Conservation (phyloP, 2,797 vertebrate species). For the Pogonophryne albipinna region DNA sequence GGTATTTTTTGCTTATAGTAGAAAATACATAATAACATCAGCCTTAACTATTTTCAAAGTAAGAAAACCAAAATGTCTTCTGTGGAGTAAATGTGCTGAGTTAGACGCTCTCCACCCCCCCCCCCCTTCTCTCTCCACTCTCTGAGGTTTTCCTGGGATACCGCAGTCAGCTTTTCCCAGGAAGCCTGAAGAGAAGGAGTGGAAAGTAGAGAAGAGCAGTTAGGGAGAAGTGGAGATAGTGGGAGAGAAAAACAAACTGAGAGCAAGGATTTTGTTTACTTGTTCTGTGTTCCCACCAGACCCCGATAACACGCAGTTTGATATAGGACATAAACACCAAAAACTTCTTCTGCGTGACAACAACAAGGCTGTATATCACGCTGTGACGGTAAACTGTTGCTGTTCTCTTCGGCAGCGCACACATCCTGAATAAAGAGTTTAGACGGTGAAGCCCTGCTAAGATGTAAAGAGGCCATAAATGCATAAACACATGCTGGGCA, state of each 20-base stretch:
- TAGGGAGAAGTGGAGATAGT: slow-evolving; percentile 33
- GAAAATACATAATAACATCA: slow-evolving; percentile 16
- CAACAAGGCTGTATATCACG: slow-evolving; percentile 46
- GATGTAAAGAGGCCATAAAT: slow-evolving; percentile 41
- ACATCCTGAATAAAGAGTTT: slow-evolving; percentile 21
- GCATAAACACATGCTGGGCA: neutral
- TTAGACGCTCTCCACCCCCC: slow-evolving; percentile 44
- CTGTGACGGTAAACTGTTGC: slow-evolving; percentile 25
- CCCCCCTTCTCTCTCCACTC: slow-evolving; percentile 32
- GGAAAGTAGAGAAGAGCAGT: neutral
- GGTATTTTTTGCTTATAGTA: slow-evolving; percentile 9
- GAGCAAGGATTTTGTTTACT: slow-evolving; percentile 66
- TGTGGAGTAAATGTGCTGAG: slow-evolving; percentile 67
- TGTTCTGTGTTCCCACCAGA: slow-evolving; percentile 63
- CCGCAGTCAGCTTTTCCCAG: slow-evolving; percentile 79
- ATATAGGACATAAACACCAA: slow-evolving; percentile 54
- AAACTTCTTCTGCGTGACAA: slow-evolving; percentile 17
- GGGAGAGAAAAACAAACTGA: slow-evolving; percentile 48
- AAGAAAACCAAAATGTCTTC: slow-evolving; percentile 55
- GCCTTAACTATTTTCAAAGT: slow-evolving; percentile 13
- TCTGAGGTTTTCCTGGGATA: slow-evolving; percentile 74
- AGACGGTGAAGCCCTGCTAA: slow-evolving; percentile 17
- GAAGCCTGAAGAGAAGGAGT: slow-evolving; percentile 21
- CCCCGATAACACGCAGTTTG: slow-evolving; percentile 70
- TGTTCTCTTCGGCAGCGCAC: slow-evolving; percentile 22